These are phyloP conservation scores for Benthosema pterotum DNA, from an alignment of 2,797 vertebrate genomes.

Conservation along the genomic window DNA sequence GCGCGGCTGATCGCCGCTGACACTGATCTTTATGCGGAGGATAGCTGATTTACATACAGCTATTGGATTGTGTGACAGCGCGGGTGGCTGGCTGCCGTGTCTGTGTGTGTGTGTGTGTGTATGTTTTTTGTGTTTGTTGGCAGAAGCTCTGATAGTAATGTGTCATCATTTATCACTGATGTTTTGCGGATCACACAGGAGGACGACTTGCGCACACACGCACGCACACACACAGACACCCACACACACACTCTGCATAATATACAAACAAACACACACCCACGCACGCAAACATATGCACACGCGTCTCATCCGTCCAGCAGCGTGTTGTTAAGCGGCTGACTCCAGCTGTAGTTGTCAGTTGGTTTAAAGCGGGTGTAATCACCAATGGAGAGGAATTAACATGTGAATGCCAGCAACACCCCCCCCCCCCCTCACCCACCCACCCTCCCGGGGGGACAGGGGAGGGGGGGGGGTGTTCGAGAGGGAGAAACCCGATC, in stretches of 20 bases:
- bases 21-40: constrained; percentile 72
- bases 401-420: constrained; percentile 94
- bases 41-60: constrained; percentile 75
- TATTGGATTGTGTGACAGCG: constrained; percentile 64
- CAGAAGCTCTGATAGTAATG: constrained; percentile 50
- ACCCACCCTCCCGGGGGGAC: neutral
- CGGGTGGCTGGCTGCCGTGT: constrained; percentile 54
- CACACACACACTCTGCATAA: constrained; percentile 42
- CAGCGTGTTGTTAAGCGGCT: constrained; percentile 82
- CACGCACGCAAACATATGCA: constrained; percentile 37
- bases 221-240: constrained; percentile 55
- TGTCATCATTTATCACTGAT: constrained; percentile 68
- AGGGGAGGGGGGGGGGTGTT: constrained; percentile 29
- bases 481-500: constrained; percentile 89
- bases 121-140: neutral
- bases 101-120: constrained; percentile 57
- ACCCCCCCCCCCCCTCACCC: constrained; percentile 35
- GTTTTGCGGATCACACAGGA: constrained; percentile 54
- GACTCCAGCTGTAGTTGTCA: constrained; percentile 95
- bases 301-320: constrained; percentile 60
- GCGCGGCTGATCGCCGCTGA: constrained; percentile 70
- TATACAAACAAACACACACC: constrained; percentile 25
- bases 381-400: constrained; percentile 94
- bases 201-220: constrained; percentile 17
- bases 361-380: constrained; percentile 91